phyloP scores from a whole-genome alignment of 2,113 vertebrate genomes.

The Barnardius zonarius region DNA sequence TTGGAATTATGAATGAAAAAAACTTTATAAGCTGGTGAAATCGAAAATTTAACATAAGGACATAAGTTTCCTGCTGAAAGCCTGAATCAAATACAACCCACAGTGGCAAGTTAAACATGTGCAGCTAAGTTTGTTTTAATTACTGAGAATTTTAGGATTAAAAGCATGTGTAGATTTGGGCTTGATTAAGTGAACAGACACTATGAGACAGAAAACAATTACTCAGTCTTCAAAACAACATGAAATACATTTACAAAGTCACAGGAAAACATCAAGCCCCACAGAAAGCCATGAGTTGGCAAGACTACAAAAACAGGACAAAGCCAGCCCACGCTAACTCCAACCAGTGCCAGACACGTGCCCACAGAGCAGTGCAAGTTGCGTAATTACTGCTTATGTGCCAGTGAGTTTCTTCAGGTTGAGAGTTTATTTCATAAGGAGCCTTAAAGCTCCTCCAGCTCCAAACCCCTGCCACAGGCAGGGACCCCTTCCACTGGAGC shows the following conservation, averaged over 20 bases:
- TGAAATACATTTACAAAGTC: not conserved
- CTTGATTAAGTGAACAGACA: not conserved
- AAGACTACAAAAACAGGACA: not conserved
- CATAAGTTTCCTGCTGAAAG: not conserved
- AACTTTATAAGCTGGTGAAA: not conserved
- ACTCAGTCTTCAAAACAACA: not conserved
- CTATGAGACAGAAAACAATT: not conserved
- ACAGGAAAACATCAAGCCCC: not conserved
- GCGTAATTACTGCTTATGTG: not conserved
- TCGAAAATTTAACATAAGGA: rapidly evolving
- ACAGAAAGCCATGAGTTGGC: not conserved
- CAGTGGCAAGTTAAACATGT: not conserved
- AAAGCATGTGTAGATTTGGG: not conserved
- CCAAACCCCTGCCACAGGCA: no score
- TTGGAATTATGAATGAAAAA: not conserved
- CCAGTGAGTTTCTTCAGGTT: not conserved
- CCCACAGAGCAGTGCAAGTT: not conserved
- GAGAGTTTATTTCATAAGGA: not conserved
- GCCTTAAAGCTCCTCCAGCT: no score
- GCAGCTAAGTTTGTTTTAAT: not conserved
- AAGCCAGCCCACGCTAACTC: not conserved
- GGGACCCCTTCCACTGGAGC: no score
- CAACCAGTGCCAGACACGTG: rapidly evolving
- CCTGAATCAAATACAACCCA: not conserved
- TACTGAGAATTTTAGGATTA: not conserved